Evolutionary conservation across 2,797 vertebrate species (phyloP).

Genomic region (Aselliscus stoliczkanus): DNA sequence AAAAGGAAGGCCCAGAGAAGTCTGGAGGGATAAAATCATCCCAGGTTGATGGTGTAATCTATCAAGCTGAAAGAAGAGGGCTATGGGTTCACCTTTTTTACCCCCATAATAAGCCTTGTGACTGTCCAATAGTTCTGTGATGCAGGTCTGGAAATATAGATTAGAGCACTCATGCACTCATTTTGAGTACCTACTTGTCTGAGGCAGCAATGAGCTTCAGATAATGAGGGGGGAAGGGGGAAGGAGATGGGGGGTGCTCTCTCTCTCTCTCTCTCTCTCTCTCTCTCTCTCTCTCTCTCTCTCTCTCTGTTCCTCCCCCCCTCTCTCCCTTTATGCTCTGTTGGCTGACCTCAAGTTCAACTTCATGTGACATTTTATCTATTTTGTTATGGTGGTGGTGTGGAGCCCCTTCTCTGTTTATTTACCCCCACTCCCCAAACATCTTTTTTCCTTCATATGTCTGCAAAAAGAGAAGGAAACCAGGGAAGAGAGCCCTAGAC

Average conservation of each 20-base stretch:
- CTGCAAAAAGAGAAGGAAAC: background rate
- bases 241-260: no score
- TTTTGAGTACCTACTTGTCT: background rate
- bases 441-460: background rate
- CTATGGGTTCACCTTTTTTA: no score
- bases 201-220: background rate
- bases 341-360: background rate
- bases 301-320: background rate
- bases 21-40: background rate
- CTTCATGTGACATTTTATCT: background rate
- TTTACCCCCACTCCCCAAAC: background rate
- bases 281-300: background rate
- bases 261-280: no score
- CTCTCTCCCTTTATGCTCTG: background rate
- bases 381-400: background rate
- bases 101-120: background rate
- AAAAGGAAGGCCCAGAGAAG: background rate
- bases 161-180: no score
- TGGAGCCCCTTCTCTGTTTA: background rate
- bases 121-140: background rate
- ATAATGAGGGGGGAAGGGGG: no score
- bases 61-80: background rate
- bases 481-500: no score
- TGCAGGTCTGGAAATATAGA: background rate
- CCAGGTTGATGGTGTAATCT: no score